Base-by-base conservation (phyloP, 2,888 invertebrate genomes). In the Habrosyne pyritoides region DNA sequence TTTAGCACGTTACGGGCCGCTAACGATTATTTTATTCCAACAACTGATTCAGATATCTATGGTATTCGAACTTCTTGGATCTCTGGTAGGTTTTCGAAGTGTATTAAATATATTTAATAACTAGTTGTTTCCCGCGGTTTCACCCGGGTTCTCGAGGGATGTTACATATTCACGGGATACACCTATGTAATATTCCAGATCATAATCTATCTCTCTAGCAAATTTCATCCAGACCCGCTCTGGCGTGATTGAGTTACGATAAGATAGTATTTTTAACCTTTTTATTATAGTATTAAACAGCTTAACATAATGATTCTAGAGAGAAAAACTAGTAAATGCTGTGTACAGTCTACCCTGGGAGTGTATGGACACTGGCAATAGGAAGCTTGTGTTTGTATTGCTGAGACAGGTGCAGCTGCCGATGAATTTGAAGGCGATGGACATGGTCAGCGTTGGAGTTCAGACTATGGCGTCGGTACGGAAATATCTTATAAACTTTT, bases 321-420 rank as follows among this genome's bases (percentile, higher is more conserved):
- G 48, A n/a, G 48, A 48, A 14, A 22, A 48, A 22, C 59, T 63
- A 55, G 21, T 30, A 2, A 14, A 65, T 6, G 60, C 67, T 4
- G 64, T 63, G 1, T 65, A 65, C 47, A 53, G 52, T 14, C 5
- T 76, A n/a, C 76, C 75, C 0, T 75, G 74, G 76, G 73, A 76
- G 55, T 66, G 63, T 33, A 76, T 75, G 75, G 67, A 74, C 12
- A 59, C 52, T 0, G 49, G 59, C 10, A 65, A 71, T 33, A 62
- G 69, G 10, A 63, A 56, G 28, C 63, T 61, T 1, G 53, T 73
- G 1, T 52, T 60, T 1, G 56, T 74, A 42, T 64, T 76, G n/a
- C 57, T 75, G n/a, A 55, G 61, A 4, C 63, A 60, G 14, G 63
- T 66, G 0, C 75, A 75, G 47, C 66, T 56, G 21, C 61, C 66